Conservation (phyloP, 2,888 invertebrate species). For the Trichopria drosophilae region DNA sequence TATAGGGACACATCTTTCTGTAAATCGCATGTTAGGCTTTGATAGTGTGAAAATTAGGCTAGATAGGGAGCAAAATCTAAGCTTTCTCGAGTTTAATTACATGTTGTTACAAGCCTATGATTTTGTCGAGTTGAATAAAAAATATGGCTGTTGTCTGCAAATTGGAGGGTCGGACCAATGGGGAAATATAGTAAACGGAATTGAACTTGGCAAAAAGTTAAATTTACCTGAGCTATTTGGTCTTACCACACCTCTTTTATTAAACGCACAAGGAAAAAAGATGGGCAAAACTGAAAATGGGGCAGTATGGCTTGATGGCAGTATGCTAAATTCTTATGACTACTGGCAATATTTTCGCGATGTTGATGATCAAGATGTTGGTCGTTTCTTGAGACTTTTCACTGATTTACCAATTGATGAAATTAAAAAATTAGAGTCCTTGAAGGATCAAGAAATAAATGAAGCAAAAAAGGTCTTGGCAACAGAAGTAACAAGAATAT, state of each 20-base stretch:
- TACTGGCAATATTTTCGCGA: slow-evolving; percentile 18
- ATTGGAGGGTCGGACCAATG: slow-evolving; percentile 22
- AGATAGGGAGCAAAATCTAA: slow-evolving; percentile 15
- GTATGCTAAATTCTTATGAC: slow-evolving; percentile 18
- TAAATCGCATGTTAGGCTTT: slow-evolving; percentile 20
- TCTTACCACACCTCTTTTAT: slow-evolving; percentile 13
- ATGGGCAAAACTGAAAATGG: slow-evolving; percentile 21
- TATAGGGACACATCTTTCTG: slow-evolving; percentile 18
- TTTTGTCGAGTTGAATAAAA: slow-evolving; percentile 12
- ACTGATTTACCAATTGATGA: slow-evolving; percentile 15
- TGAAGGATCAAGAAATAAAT: slow-evolving; percentile 16
- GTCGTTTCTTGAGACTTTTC: slow-evolving; percentile 12
- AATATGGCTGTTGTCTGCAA: slow-evolving; percentile 12
- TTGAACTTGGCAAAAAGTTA: slow-evolving; percentile 13
- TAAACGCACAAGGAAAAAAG: slow-evolving; percentile 13
- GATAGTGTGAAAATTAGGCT: slow-evolving; percentile 16
- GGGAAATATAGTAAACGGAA: slow-evolving; percentile 23
- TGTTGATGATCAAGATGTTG: slow-evolving; percentile 15
- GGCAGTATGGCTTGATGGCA: slow-evolving; percentile 17
- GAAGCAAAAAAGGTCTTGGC: slow-evolving; percentile 14
- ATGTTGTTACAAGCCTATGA: slow-evolving; percentile 26
- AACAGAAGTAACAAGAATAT: slow-evolving; percentile 13
- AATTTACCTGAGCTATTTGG: slow-evolving; percentile 14
- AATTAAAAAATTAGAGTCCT: slow-evolving; percentile 10
- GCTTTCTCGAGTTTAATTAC: slow-evolving; percentile 22